Conservation (phyloP, 2,113 vertebrate species). For the Corynorhinus townsendii region DNA sequence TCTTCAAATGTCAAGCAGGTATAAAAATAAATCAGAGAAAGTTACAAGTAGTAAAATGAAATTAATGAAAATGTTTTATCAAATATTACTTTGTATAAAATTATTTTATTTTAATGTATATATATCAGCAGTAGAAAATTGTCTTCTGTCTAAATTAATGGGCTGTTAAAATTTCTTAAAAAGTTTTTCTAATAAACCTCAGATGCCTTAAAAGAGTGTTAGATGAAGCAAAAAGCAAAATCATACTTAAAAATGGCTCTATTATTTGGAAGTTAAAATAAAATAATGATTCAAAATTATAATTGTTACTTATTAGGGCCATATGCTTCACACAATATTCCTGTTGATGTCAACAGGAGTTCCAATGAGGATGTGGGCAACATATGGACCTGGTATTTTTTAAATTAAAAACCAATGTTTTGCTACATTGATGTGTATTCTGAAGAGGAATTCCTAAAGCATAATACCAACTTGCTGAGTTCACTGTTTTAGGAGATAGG, state of each 20-base stretch:
- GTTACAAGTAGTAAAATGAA: neutral
- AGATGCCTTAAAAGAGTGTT: neutral
- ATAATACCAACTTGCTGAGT: neutral
- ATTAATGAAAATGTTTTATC: neutral
- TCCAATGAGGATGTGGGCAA: neutral
- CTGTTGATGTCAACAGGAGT: constrained; percentile 43
- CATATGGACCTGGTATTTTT: constrained; percentile 35
- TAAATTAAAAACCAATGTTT: constrained; percentile 48
- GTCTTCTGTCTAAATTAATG: neutral
- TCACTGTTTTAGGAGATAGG: constrained; percentile 8
- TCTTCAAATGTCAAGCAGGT: neutral
- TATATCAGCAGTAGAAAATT: neutral
- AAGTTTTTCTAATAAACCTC: neutral
- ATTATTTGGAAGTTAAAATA: neutral
- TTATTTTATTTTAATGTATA: neutral
- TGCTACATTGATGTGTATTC: constrained; percentile 30
- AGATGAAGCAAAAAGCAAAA: neutral
- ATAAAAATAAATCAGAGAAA: neutral
- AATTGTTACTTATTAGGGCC: constrained; percentile 26
- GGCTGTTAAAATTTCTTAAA: neutral
- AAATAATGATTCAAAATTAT: constrained; percentile 18
- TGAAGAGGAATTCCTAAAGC: neutral
- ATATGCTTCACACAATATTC: neutral
- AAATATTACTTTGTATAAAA: neutral
- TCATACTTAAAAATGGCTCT: neutral